A percentile compares a stretch with the other conserved stretches of the same genome.
These are phyloP conservation scores for Drosophila mettleri DNA, from an alignment of 2,888 invertebrate genomes.

Conservation along the genomic window DNA sequence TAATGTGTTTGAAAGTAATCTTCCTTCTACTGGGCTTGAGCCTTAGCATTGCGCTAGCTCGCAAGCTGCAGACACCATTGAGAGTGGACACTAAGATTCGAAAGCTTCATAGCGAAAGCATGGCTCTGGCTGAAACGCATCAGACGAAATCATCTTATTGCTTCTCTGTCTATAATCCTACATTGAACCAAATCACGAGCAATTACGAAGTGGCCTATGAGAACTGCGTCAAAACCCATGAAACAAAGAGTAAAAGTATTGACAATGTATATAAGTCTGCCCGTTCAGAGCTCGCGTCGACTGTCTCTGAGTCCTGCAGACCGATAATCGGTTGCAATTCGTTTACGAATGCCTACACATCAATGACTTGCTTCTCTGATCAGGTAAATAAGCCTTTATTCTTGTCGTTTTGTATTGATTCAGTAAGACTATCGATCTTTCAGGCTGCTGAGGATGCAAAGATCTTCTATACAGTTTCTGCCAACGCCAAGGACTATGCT, in stretches of 20 bases:
- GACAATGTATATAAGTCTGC: background rate
- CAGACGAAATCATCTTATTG: constrained; percentile 23
- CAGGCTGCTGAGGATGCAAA: constrained; percentile 40
- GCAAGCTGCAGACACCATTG: constrained; percentile 12
- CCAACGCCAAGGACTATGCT: constrained; percentile 34
- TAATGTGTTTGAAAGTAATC: constrained; percentile 44
- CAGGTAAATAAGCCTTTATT: constrained; percentile 7
- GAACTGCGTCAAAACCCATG: constrained; percentile 15
- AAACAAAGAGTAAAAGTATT: background rate
- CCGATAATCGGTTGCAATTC: constrained; percentile 2
- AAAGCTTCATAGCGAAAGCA: constrained; percentile 31
- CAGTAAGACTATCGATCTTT: background rate
- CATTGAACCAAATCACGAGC: constrained; percentile 13
- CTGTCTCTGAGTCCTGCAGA: constrained; percentile 9
- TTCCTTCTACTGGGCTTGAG: constrained; percentile 37
- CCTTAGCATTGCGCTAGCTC: constrained; percentile 9
- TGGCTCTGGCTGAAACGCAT: constrained; percentile 42
- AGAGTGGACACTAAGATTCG: constrained; percentile 27
- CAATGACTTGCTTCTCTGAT: constrained; percentile 8
- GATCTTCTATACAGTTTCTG: constrained; percentile 42
- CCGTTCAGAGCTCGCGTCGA: constrained; percentile 2
- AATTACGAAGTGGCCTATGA: constrained; percentile 35
- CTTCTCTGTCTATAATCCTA: constrained; percentile 41
- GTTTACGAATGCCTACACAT: background rate
- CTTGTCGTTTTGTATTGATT: background rate